These are phyloP conservation scores for Platichthys flesus DNA, from an alignment of 2,113 vertebrate genomes.

Conservation along the genomic window DNA sequence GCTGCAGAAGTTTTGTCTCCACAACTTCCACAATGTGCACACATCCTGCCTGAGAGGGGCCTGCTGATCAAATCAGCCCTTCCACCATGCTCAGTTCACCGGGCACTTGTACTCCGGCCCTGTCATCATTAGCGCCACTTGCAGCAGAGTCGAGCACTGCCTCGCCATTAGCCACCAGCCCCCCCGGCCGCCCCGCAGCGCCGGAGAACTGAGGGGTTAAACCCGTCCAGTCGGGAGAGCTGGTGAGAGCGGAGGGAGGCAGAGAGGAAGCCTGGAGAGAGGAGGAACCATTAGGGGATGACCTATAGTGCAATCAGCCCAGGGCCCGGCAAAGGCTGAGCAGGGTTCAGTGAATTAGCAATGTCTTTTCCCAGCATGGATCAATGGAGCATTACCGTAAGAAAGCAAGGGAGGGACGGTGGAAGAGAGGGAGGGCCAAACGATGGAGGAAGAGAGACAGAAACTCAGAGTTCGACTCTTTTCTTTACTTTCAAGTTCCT, in stretches of 20 bases:
- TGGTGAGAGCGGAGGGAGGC: conserved; percentile 31
- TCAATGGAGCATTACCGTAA: conserved; percentile 75
- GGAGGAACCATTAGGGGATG: conserved; percentile 53
- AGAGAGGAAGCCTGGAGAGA: conserved; percentile 18
- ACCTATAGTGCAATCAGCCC: conserved; percentile 51
- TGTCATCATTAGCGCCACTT: conserved; percentile 56
- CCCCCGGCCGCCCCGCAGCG: conserved; percentile 28
- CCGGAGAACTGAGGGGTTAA: conserved; percentile 47
- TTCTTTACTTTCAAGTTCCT: conserved; percentile 6
- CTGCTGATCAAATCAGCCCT: conserved; percentile 42
- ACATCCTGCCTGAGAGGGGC: conserved; percentile 20
- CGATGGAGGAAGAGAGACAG: conserved; percentile 18
- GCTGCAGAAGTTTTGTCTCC: conserved; percentile 11
- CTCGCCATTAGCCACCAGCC: conserved; percentile 31
- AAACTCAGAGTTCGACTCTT: conserved; percentile 25
- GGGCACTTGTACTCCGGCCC: conserved; percentile 38
- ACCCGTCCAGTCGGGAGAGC: conserved; percentile 23
- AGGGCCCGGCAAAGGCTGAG: conserved; percentile 49
- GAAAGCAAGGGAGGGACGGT: conserved; percentile 27
- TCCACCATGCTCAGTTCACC: conserved; percentile 41
- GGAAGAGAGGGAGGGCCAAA: background rate
- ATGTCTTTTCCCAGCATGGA: conserved; percentile 70
- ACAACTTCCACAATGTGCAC: background rate
- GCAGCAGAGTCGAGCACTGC: conserved; percentile 22
- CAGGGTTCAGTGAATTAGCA: conserved; percentile 67